Evolutionary conservation across 1,140 invertebrate species (phyloP).

Genomic region (Microplitis mediator): DNA sequence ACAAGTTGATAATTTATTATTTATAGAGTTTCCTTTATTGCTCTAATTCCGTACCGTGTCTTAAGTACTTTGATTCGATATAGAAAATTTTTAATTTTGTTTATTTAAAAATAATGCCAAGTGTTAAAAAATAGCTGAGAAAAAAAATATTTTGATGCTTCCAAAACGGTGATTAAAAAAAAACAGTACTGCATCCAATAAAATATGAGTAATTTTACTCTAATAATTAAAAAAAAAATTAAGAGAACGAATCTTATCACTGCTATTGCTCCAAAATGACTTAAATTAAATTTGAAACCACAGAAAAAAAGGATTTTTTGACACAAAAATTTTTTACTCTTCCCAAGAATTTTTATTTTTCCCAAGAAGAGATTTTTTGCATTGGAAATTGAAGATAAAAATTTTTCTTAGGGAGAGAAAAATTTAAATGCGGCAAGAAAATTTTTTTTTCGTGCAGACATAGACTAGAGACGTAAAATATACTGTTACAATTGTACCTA

Average conservation of each 20-base stretch:
- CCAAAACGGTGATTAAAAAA: slow-evolving; percentile 18
- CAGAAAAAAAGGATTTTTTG: background rate
- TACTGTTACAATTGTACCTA: slow-evolving; percentile 42
- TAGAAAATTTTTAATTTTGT: too few species aligned
- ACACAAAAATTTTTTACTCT: too few species aligned
- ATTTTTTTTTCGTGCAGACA: background rate
- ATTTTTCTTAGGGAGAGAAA: too few species aligned
- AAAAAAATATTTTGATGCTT: slow-evolving; percentile 26
- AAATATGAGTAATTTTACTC: slow-evolving; percentile 19
- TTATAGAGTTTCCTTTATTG: background rate
- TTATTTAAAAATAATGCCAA: too few species aligned
- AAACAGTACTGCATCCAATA: background rate
- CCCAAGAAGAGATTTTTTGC: too few species aligned
- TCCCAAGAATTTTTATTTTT: too few species aligned
- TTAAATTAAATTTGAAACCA: slow-evolving; percentile 16
- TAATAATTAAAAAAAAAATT: background rate
- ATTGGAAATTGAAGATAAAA: too few species aligned
- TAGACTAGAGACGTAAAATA: slow-evolving; percentile 28
- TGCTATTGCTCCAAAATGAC: slow-evolving; percentile 26
- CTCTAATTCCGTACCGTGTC: background rate
- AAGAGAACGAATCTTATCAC: slow-evolving; percentile 22
- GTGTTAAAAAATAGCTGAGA: slow-evolving; percentile 4
- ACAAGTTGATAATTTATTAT: background rate
- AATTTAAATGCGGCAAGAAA: too few species aligned
- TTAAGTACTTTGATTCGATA: background rate